These are phyloP conservation scores for Adela reaumurella DNA, from an alignment of 2,888 invertebrate genomes.

Conservation along the genomic window DNA sequence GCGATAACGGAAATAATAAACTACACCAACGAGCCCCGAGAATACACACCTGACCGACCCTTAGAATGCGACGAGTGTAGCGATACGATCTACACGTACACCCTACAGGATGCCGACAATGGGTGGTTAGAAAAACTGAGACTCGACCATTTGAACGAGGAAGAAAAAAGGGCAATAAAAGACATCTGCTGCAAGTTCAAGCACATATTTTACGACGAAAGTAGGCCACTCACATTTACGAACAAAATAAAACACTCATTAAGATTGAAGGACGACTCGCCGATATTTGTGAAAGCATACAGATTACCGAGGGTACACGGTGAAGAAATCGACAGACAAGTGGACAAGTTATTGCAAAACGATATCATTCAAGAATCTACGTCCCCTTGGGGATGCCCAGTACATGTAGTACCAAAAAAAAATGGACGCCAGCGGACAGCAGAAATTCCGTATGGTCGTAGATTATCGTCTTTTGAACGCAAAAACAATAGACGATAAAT, in stretches of 20 bases:
- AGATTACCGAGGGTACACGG: background rate
- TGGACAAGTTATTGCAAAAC: background rate
- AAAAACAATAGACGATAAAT: conserved; percentile 14
- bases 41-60: too few relatives aligned
- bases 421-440: background rate
- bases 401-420: background rate
- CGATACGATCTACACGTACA: too few relatives aligned
- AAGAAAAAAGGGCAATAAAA: background rate
- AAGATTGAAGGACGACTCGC: background rate
- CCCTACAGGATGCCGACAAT: too few relatives aligned
- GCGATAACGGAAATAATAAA: too few relatives aligned
- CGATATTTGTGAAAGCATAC: background rate
- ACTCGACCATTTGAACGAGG: background rate
- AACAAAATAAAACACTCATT: background rate
- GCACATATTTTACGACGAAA: background rate
- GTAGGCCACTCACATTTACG: background rate
- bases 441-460: background rate
- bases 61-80: too few relatives aligned
- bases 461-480: conserved; percentile 4
- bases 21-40: too few relatives aligned
- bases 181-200: background rate
- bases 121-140: background rate
- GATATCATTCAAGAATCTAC: background rate
- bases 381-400: background rate
- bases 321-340: background rate